Evolutionary conservation across 2,797 vertebrate species (phyloP), one percentile per base, ranked within the genome.

Genomic region (Fratercula arctica): DNA sequence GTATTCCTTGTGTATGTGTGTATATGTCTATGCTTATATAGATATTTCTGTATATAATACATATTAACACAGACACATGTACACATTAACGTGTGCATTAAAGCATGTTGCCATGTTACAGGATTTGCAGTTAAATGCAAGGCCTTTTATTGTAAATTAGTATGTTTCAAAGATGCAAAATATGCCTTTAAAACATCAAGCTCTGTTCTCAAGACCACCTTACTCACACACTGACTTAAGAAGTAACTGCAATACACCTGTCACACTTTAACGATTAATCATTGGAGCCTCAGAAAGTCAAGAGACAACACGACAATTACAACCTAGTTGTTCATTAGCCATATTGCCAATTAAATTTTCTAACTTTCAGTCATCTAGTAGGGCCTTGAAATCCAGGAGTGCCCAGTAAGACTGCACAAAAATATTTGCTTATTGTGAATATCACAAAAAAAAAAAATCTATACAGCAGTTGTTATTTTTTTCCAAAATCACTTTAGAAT

Each of bases 301-400:
- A 92, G 82, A 96, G 50, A 16, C 89, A 95, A 93, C n/a, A 64
- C 86, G 78, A 89, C 75, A 73, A 89, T 90, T 96, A 96, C 82
- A 80, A 57, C 61, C 41, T 94, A 82, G 69, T 57, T 95, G 79
- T 89, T 92, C 80, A 77, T 90, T 94, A 97, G 29, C 46, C n/a
- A 78, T 77, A 90, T 64, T 94, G 85, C 63, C 64, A 95, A 96
- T 93, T 91, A 94, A 64, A 80, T 86, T 87, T 95, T 96, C 66
- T 90, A 68, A 37, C 41, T 93, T 53, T 76, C 14, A n/a, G 64
- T 89, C 48, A 78, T 80, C 46, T 92, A 60, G 85, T 61, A 89
- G 69, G 77, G 35, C n/a, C 76, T 72, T 70, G 39, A 96, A 89
- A 93, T 53, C 54, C 11, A 76, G 63, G 87, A 74, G 60, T 78